Evolutionary conservation across 2,888 invertebrate species (phyloP).

Genomic region (Oscheius sp.): DNA sequence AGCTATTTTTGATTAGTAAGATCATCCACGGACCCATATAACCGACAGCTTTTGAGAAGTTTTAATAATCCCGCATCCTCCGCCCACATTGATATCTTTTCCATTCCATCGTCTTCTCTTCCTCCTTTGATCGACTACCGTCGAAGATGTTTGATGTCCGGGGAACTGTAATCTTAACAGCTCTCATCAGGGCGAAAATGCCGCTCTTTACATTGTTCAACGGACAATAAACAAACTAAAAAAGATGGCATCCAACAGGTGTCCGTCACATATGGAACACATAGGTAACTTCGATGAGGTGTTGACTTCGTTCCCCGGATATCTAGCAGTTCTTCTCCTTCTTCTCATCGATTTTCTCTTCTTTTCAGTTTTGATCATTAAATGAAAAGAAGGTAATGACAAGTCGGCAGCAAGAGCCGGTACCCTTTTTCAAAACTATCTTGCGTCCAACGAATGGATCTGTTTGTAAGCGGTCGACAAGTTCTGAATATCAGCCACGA

Average conservation of each 20-base stretch:
- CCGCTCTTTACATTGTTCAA: no score
- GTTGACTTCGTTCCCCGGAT: no score
- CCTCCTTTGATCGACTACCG: neutral
- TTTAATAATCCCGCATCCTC: no score
- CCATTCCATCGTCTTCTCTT: neutral
- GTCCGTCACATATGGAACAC: neutral
- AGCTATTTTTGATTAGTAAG: no score
- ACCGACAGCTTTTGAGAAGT: no score
- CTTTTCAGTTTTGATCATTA: neutral
- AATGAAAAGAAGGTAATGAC: constrained; percentile 15
- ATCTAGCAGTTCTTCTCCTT: neutral
- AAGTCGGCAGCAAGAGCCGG: constrained; percentile 5
- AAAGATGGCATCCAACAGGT: no score
- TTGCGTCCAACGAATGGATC: neutral
- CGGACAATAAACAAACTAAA: no score
- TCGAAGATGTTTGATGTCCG: constrained; percentile 2
- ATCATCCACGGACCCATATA: no score
- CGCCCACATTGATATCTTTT: neutral
- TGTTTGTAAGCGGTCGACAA: constrained; percentile 7
- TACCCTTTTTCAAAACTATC: constrained; percentile 22
- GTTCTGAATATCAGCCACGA: neutral
- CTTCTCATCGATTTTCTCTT: neutral
- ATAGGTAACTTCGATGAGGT: no score
- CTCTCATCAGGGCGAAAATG: neutral
- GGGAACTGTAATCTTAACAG: neutral